Percentiles rank a stretch among this genome's conserved stretches.
Conservation (phyloP, 1,140 invertebrate genomes). For the Paraescarpia echinospica region DNA sequence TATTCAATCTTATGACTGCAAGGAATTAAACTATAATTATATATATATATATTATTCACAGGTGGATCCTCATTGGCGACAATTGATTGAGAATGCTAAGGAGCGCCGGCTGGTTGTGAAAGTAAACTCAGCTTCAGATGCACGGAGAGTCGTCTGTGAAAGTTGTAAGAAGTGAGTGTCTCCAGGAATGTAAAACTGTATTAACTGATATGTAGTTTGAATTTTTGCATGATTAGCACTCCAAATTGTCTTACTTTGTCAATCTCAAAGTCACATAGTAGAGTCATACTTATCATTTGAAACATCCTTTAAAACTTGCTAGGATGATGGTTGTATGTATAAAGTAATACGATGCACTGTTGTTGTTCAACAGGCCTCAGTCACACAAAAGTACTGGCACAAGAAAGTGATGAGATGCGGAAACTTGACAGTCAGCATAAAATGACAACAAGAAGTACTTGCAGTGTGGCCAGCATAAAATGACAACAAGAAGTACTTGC, state of each 20-base stretch:
- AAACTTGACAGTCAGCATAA: no score
- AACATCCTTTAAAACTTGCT: no score
- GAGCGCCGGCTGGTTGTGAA: conserved; percentile 4
- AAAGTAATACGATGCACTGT: background rate
- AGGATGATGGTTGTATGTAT: no score
- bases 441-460: no score
- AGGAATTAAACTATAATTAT: background rate
- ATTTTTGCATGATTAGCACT: no score
- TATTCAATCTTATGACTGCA: no score
- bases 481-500: no score
- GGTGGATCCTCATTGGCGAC: conserved; percentile 7
- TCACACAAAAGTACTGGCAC: background rate
- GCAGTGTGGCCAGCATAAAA: no score
- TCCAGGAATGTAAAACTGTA: background rate
- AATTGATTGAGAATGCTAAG: background rate
- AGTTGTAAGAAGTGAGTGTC: background rate
- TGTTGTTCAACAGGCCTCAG: background rate
- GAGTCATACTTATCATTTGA: no score
- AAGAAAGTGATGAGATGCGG: background rate
- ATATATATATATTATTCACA: background rate
- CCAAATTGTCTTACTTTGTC: no score
- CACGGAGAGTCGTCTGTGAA: background rate
- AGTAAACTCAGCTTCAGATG: conserved; percentile 2
- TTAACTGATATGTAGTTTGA: no score
- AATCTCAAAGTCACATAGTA: no score